These are phyloP conservation scores for Mobula hypostoma DNA, from an alignment of 2,113 vertebrate species.

Conservation along the genomic window DNA sequence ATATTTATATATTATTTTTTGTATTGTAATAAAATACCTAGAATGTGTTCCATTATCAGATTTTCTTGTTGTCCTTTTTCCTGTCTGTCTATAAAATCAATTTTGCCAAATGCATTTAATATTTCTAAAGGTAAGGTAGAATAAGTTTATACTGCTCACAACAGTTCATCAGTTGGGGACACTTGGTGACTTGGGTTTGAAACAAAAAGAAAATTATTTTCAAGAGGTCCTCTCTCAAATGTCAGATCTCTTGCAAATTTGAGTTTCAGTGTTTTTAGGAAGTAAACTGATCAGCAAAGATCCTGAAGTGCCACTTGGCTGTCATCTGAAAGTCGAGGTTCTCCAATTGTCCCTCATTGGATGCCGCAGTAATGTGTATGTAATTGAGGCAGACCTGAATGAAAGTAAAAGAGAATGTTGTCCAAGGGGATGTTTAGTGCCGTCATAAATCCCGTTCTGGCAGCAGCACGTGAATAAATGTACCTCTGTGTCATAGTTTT, in stretches of 20 bases:
- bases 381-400: neutral
- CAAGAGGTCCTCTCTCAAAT: neutral
- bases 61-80: slow-evolving; percentile 34
- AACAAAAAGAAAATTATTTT: neutral
- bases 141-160: neutral
- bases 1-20: slow-evolving; percentile 38
- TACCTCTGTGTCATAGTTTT: neutral
- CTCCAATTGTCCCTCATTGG: neutral
- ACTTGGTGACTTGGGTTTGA: neutral
- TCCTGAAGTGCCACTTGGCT: neutral
- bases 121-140: neutral
- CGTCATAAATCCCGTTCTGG: neutral
- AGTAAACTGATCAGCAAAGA: neutral
- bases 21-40: slow-evolving; percentile 38
- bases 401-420: neutral
- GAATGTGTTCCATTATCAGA: slow-evolving; percentile 35
- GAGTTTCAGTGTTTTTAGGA: neutral
- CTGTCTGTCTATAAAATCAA: slow-evolving; percentile 10
- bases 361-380: neutral
- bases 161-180: slow-evolving; percentile 8
- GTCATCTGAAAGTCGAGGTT: neutral
- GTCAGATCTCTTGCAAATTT: neutral
- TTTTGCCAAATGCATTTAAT: slow-evolving; percentile 33
- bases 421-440: neutral
- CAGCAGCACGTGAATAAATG: slow-evolving; percentile 1